Evolutionary conservation across 2,113 vertebrate genomes (phyloP).

Genomic region (Equus przewalskii): DNA sequence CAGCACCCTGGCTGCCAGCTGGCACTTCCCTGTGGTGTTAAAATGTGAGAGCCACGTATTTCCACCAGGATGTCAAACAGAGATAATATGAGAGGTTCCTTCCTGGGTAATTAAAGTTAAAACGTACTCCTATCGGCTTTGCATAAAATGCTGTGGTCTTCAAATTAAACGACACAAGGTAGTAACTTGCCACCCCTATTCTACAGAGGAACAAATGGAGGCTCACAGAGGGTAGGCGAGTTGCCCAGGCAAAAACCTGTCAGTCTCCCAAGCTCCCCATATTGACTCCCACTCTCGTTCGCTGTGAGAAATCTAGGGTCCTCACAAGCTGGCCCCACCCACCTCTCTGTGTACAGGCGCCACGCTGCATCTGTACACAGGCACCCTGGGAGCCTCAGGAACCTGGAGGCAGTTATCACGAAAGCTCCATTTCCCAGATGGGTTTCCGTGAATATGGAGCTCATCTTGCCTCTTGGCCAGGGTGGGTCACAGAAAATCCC

Average conservation of each 20-base stretch:
- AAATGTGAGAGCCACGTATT: background rate
- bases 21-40: background rate
- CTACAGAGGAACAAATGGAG: background rate
- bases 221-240: background rate
- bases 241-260: background rate
- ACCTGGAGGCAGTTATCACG: background rate
- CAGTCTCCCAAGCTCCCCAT: background rate
- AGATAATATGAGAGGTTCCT: background rate
- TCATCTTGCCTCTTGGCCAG: background rate
- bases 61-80: background rate
- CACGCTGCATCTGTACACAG: background rate
- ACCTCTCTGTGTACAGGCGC: background rate
- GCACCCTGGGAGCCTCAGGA: background rate
- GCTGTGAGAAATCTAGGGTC: background rate
- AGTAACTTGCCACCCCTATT: background rate
- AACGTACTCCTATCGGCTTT: background rate
- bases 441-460: background rate
- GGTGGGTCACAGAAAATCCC: background rate
- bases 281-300: too few species aligned
- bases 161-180: background rate
- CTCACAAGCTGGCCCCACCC: background rate
- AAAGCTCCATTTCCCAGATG: background rate
- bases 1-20: background rate
- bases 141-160: background rate
- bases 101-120: background rate